These are phyloP conservation scores for Hyles vespertilio DNA, from an alignment of 1,140 invertebrate species.

Conservation along the genomic window DNA sequence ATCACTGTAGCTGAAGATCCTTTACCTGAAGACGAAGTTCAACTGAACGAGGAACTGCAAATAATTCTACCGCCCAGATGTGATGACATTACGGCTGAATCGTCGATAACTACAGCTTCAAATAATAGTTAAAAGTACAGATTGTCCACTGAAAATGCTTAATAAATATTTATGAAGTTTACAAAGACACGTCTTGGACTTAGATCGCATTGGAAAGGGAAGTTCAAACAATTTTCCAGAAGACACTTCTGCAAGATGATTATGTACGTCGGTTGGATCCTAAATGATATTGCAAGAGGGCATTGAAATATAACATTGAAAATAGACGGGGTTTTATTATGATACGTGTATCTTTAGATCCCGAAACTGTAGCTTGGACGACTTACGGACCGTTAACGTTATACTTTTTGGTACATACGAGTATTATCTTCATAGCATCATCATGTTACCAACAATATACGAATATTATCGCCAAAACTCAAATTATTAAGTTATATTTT, in stretches of 20 bases:
- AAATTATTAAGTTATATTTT: too few relatives aligned
- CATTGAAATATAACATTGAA: background rate
- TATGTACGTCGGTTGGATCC: constrained; percentile 46
- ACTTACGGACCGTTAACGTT: background rate
- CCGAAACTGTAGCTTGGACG: background rate
- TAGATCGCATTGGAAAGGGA: constrained; percentile 27
- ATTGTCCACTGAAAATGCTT: background rate
- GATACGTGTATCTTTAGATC: background rate
- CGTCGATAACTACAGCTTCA: constrained; percentile 27
- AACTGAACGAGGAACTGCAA: constrained; percentile 55
- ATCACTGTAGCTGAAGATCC: constrained; percentile 32
- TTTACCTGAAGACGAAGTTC: constrained; percentile 53
- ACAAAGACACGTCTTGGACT: constrained; percentile 12
- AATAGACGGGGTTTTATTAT: background rate
- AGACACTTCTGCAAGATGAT: constrained; percentile 32
- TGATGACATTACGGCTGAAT: constrained; percentile 49
- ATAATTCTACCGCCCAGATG: constrained; percentile 60
- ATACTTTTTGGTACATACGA: background rate
- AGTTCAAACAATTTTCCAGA: constrained; percentile 24
- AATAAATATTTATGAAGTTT: constrained; percentile 19
- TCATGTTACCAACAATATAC: too few relatives aligned
- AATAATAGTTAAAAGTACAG: constrained; percentile 15
- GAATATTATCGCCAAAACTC: too few relatives aligned
- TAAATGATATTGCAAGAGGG: constrained; percentile 29
- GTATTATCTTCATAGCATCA: too few relatives aligned